These are phyloP conservation scores for Glareola pratincola DNA, from an alignment of 2,113 vertebrate genomes.

Conservation along the genomic window DNA sequence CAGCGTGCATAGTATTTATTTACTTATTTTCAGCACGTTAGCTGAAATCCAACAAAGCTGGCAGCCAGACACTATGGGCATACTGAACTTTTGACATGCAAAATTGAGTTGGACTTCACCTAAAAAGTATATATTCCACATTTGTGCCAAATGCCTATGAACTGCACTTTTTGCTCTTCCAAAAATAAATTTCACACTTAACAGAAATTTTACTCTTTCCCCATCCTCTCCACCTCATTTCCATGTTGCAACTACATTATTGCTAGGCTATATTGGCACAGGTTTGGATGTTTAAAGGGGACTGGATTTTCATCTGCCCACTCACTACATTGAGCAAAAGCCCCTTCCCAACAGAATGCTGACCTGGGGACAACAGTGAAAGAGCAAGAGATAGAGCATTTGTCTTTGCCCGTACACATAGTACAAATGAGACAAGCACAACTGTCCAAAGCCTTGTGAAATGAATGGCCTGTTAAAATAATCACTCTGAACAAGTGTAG, in stretches of 20 bases:
- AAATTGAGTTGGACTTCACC: background rate
- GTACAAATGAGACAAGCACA: background rate
- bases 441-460: background rate
- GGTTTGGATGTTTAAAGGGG: background rate
- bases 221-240: background rate
- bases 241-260: background rate
- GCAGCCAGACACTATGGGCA: background rate
- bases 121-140: background rate
- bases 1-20: background rate
- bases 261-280: background rate
- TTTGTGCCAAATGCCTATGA: background rate
- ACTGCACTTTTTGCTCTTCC: background rate
- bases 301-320: background rate
- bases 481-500: background rate
- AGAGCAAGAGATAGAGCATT: background rate
- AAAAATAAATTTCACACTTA: background rate
- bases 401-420: background rate
- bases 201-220: background rate
- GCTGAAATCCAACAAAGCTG: background rate
- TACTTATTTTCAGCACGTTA: background rate
- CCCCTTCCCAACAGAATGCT: background rate
- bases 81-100: background rate
- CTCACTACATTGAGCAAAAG: background rate
- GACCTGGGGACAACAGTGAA: background rate
- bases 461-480: background rate